A percentile compares a stretch with the other conserved stretches of the same genome.
phyloP scores from a whole-genome alignment of 2,888 invertebrate species.

The Plagodis dolabraria region DNA sequence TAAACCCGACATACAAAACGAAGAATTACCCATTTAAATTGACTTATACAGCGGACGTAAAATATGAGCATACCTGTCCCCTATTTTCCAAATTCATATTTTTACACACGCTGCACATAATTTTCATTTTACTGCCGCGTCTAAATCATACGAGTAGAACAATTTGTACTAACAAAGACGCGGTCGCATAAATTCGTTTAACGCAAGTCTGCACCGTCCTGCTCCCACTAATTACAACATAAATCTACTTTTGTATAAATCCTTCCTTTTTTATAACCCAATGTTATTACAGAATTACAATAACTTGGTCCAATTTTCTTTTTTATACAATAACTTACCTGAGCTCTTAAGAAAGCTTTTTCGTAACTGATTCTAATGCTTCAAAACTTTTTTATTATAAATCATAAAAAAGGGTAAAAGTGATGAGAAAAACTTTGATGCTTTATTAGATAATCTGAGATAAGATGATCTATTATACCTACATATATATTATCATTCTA shows the following conservation, averaged over 20 bases:
- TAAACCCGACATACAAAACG: background rate
- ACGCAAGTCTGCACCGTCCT: conserved; percentile 63
- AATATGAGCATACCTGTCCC: conserved; percentile 1
- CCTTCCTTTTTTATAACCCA: conserved; percentile 62
- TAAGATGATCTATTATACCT: background rate
- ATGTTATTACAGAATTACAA: conserved; percentile 44
- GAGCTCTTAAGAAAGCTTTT: conserved; percentile 9
- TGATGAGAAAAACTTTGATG: conserved; percentile 18
- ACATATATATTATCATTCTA: background rate
- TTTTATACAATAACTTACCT: conserved; percentile 13
- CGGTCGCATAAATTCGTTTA: conserved; percentile 73
- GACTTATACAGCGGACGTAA: background rate
- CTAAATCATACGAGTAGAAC: conserved; percentile 65
- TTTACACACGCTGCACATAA: conserved; percentile 33
- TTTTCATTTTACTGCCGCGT: conserved; percentile 45
- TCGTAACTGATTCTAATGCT: conserved; percentile 15
- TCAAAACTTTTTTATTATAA: conserved; percentile 22
- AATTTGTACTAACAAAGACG: conserved; percentile 68
- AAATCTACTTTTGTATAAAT: conserved; percentile 75
- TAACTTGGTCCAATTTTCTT: conserved; percentile 25
- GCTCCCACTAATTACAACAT: conserved; percentile 76
- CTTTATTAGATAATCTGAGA: conserved; percentile 14
- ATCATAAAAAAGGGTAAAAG: conserved; percentile 17
- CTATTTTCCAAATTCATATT: conserved; percentile 9
- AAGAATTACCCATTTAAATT: background rate